Percentiles rank a stretch among this genome's conserved stretches.
Conservation (phyloP, 2,888 invertebrate genomes). For the Diploptera punctata region DNA sequence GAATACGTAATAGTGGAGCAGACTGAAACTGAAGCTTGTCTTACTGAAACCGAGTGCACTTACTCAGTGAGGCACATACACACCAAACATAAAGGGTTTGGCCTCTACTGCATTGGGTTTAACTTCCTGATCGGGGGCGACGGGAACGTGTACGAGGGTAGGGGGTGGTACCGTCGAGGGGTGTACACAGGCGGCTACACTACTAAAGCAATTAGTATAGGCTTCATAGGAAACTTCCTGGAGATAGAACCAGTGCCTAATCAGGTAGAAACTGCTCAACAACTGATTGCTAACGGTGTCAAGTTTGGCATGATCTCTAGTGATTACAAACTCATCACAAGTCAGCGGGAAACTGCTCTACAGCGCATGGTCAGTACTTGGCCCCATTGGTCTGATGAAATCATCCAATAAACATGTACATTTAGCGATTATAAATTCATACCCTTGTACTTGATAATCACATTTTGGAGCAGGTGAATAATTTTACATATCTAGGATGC, state of each 20-base stretch:
- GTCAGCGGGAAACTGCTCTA: constrained; percentile 70
- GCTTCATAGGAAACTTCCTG: constrained; percentile 75
- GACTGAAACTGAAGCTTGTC: no score
- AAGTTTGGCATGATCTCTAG: constrained; percentile 63
- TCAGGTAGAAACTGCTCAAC: constrained; percentile 66
- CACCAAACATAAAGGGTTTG: constrained; percentile 63
- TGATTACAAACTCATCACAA: constrained; percentile 72
- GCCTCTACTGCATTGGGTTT: constrained; percentile 74
- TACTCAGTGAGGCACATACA: no score
- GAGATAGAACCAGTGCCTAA: constrained; percentile 58
- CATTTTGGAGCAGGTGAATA: no score
- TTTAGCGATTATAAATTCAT: no score
- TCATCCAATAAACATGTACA: no score
- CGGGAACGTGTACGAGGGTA: constrained; percentile 75
- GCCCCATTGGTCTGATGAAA: no score
- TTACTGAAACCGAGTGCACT: no score
- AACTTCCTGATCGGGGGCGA: no score
- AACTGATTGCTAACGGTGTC: constrained; percentile 68
- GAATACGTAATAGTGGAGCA: no score
- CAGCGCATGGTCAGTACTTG: no score
- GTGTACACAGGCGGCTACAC: constrained; percentile 75
- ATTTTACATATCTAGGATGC: no score
- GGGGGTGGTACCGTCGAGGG: constrained; percentile 69
- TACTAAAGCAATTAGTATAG: constrained; percentile 69
- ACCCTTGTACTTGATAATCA: no score